Evolutionary conservation across 2,113 vertebrate species (phyloP).

Genomic region (Mastomys coucha): DNA sequence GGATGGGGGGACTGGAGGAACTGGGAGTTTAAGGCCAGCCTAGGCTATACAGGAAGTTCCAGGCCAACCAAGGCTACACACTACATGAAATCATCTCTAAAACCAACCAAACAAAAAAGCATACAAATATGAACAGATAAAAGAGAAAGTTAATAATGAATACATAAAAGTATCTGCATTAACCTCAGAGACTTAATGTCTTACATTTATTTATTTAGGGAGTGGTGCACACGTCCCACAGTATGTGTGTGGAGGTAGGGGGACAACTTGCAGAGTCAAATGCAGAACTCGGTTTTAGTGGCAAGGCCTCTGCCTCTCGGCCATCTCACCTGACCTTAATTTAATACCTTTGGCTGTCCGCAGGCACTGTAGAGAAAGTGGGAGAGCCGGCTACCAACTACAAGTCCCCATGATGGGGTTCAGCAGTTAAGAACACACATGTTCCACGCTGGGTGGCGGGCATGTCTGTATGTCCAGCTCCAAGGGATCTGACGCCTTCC

Average conservation of each 20-base stretch:
- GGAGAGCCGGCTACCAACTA: neutral
- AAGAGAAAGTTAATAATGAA: neutral
- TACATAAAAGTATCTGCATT: neutral
- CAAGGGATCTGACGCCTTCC: neutral
- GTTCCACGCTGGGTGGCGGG: neutral
- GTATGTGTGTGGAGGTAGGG: too few species aligned
- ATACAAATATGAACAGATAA: neutral
- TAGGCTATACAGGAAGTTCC: neutral
- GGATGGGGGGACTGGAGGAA: too few species aligned
- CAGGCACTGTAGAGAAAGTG: neutral
- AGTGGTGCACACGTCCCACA: neutral
- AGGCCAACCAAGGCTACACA: neutral
- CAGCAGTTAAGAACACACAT: neutral
- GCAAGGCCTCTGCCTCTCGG: neutral
- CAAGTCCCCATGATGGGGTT: neutral
- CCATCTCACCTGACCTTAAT: neutral
- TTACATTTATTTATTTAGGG: neutral
- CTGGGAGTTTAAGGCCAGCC: neutral
- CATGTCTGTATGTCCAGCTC: neutral
- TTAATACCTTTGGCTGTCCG: neutral
- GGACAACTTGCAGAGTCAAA: neutral
- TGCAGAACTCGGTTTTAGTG: neutral
- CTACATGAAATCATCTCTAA: neutral
- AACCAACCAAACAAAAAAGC: neutral
- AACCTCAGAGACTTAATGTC: neutral